Percentiles rank a stretch among this genome's conserved stretches.
These are phyloP conservation scores for Stigmatopora argus DNA, from an alignment of 2,113 vertebrate species.

Conservation along the genomic window DNA sequence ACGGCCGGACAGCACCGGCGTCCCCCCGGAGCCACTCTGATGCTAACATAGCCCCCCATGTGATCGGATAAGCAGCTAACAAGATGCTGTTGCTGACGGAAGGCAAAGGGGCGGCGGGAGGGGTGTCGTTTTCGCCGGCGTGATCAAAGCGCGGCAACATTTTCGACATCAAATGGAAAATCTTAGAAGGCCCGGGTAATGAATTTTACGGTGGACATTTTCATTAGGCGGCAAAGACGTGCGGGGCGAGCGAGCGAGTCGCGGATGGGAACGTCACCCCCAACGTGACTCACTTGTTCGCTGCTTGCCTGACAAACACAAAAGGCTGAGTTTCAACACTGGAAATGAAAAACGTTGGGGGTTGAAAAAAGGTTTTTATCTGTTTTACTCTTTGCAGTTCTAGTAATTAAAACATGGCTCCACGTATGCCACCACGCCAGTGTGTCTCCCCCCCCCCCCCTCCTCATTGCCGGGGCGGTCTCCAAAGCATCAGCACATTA, in stretches of 20 bases:
- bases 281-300: conserved; percentile 32
- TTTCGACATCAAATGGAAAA: conserved; percentile 47
- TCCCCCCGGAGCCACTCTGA: background rate
- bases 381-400: conserved; percentile 62
- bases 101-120: background rate
- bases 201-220: conserved; percentile 33
- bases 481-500: conserved; percentile 91
- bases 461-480: conserved; percentile 59
- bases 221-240: conserved; percentile 26
- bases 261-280: background rate
- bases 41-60: background rate
- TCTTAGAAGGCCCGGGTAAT: conserved; percentile 38
- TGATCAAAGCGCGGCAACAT: conserved; percentile 39
- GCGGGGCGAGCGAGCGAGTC: conserved; percentile 4
- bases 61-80: conserved; percentile 8
- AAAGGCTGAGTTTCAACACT: conserved; percentile 16
- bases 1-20: background rate
- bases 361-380: conserved; percentile 32
- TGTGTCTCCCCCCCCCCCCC: conserved; percentile 39
- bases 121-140: conserved; percentile 7
- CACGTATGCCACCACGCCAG: conserved; percentile 69
- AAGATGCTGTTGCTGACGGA: conserved; percentile 11
- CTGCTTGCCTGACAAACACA: background rate
- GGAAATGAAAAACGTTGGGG: conserved; percentile 7
- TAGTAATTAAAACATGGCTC: conserved; percentile 75